A percentile compares a stretch with the other conserved stretches of the same genome.
Evolutionary conservation across 2,888 invertebrate genomes (phyloP).

Genomic region (Seira musarum): DNA sequence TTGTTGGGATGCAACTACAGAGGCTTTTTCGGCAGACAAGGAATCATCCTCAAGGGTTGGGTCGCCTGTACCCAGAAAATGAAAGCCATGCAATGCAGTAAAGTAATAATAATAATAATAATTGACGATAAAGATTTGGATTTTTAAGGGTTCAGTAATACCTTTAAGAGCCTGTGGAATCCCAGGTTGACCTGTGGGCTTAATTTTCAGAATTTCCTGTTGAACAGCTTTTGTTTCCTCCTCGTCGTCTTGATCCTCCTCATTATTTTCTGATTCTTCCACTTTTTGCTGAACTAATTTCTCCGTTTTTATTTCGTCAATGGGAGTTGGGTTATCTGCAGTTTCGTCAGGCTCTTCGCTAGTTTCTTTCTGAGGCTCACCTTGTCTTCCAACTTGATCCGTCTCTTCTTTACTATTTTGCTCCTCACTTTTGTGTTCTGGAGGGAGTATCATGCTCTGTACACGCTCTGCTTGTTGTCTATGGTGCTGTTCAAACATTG

Average conservation of each 20-base stretch:
- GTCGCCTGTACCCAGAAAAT: constrained; percentile 26
- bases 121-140: too few relatives aligned
- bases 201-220: constrained; percentile 1
- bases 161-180: constrained; percentile 63
- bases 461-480: constrained; percentile 54
- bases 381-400: constrained; percentile 19
- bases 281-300: constrained; percentile 32
- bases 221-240: constrained; percentile 16
- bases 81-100: too few relatives aligned
- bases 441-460: constrained; percentile 56
- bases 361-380: constrained; percentile 42
- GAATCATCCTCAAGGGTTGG: constrained; percentile 51
- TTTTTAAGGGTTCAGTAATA: constrained; percentile 23
- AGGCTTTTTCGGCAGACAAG: constrained; percentile 43
- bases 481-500: constrained; percentile 42
- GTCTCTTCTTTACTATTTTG: constrained; percentile 17
- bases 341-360: constrained; percentile 29
- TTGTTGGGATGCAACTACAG: constrained; percentile 8
- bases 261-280: not conserved
- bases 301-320: constrained; percentile 19
- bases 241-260: constrained; percentile 13
- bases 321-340: not conserved
- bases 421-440: constrained; percentile 54
- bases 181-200: not conserved
- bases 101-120: too few relatives aligned